Evolutionary conservation across 2,888 invertebrate species (phyloP).

Genomic region (Ommatoiulus sabulosus): DNA sequence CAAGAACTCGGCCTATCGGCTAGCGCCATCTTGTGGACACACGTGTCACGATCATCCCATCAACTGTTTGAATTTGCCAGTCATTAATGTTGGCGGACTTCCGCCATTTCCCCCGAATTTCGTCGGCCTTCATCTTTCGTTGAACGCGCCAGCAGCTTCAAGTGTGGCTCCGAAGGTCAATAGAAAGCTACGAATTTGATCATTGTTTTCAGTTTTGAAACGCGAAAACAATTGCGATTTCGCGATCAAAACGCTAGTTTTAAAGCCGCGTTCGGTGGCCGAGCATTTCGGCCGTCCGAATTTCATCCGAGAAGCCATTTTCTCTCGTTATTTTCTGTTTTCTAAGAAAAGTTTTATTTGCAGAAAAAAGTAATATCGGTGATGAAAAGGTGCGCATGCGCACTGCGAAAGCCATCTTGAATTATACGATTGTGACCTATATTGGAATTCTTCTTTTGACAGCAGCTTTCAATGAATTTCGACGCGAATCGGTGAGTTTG

Average conservation of each 20-base stretch:
- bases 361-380: not conserved
- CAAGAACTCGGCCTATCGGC: not conserved
- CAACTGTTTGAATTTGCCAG: not conserved
- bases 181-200: slow-evolving; percentile 12
- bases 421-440: slow-evolving; percentile 40
- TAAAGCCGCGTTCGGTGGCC: not conserved
- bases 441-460: slow-evolving; percentile 29
- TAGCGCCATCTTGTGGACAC: slow-evolving; percentile 4
- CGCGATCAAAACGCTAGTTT: not conserved
- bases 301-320: not conserved
- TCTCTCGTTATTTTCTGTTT: not conserved
- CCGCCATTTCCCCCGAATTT: not conserved
- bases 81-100: not conserved
- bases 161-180: slow-evolving; percentile 14
- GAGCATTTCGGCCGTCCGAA: not conserved
- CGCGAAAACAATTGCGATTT: not conserved
- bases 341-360: not conserved
- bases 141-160: not conserved
- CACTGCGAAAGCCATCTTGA: slow-evolving; percentile 15
- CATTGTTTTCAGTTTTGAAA: slow-evolving; percentile 28
- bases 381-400: slow-evolving; percentile 33
- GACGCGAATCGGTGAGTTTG: slow-evolving; percentile 23
- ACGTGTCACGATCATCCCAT: not conserved
- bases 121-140: not conserved
- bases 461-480: slow-evolving; percentile 38